Evolutionary conservation across 2,888 invertebrate genomes (phyloP).

Genomic region (Melieria crassipennis): DNA sequence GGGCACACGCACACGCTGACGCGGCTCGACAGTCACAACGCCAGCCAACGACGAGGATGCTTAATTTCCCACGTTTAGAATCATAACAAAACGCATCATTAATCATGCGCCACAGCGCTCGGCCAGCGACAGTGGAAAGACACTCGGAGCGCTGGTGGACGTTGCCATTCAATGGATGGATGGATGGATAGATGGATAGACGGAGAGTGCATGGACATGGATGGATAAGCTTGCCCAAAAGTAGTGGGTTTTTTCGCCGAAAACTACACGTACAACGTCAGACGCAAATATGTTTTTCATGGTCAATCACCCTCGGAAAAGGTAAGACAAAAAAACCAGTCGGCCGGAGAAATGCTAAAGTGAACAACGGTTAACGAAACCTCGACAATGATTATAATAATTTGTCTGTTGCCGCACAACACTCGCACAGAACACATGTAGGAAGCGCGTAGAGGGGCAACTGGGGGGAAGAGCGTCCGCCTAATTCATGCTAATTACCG

Average conservation of each 20-base stretch:
- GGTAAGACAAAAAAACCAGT: no score
- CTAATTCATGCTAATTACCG: neutral
- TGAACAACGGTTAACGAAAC: neutral
- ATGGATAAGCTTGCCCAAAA: neutral
- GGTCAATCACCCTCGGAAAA: constrained; percentile 14
- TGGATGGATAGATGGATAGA: neutral
- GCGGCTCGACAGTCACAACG: neutral
- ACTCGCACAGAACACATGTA: no score
- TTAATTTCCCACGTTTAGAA: constrained; percentile 62
- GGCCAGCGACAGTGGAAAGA: no score
- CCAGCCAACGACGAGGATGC: constrained; percentile 29
- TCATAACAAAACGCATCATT: constrained; percentile 62
- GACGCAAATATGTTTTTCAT: neutral
- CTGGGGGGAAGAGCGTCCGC: neutral
- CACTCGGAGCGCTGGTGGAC: no score
- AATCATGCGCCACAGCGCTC: constrained; percentile 48
- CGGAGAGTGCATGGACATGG: no score
- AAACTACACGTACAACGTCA: no score
- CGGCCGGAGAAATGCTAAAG: no score
- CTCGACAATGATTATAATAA: constrained; percentile 4
- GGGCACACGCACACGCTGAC: no score
- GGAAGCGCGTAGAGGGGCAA: no score
- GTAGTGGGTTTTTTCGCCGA: neutral
- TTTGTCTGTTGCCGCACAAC: neutral
- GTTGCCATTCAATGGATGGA: neutral